phyloP scores from a whole-genome alignment of 2,888 invertebrate genomes.

The Tipula lateralis region DNA sequence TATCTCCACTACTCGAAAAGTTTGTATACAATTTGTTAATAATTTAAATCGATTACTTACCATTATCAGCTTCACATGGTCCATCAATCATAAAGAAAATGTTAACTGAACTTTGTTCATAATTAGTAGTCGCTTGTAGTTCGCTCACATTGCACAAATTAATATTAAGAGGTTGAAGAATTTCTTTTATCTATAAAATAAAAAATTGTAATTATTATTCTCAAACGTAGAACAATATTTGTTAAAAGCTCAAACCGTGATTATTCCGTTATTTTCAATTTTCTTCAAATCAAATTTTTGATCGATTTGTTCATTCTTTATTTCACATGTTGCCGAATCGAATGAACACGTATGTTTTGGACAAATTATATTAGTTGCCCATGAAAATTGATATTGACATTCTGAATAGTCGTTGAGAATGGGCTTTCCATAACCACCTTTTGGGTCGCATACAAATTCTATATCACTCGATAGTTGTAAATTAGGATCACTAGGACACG shows the following conservation, averaged over 20 bases:
- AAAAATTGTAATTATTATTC: background rate
- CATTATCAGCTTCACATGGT: slow-evolving; percentile 41
- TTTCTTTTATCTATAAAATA: slow-evolving; percentile 39
- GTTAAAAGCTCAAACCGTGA: slow-evolving; percentile 40
- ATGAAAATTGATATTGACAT: slow-evolving; percentile 46
- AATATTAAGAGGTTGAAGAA: slow-evolving; percentile 38
- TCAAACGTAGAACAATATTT: background rate
- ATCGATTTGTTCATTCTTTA: slow-evolving; percentile 44
- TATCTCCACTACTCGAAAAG: no score
- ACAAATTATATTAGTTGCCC: slow-evolving; percentile 49
- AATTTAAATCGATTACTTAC: slow-evolving; percentile 24
- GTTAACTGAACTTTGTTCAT: slow-evolving; percentile 45
- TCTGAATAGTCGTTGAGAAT: slow-evolving; percentile 44
- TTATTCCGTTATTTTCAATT: slow-evolving; percentile 43
- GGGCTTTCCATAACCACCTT: slow-evolving; percentile 46
- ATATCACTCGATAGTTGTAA: slow-evolving; percentile 42
- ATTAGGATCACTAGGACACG: slow-evolving; percentile 42
- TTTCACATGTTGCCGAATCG: slow-evolving; percentile 42
- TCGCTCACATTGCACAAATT: slow-evolving; percentile 42
- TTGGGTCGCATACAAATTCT: slow-evolving; percentile 44
- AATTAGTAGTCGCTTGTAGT: slow-evolving; percentile 44
- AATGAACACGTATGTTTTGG: slow-evolving; percentile 44
- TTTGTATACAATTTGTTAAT: background rate
- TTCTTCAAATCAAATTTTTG: slow-evolving; percentile 42
- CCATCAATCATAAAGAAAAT: slow-evolving; percentile 43